Base-by-base conservation (phyloP, 2,113 vertebrate genomes). In the Aramus guarauna region DNA sequence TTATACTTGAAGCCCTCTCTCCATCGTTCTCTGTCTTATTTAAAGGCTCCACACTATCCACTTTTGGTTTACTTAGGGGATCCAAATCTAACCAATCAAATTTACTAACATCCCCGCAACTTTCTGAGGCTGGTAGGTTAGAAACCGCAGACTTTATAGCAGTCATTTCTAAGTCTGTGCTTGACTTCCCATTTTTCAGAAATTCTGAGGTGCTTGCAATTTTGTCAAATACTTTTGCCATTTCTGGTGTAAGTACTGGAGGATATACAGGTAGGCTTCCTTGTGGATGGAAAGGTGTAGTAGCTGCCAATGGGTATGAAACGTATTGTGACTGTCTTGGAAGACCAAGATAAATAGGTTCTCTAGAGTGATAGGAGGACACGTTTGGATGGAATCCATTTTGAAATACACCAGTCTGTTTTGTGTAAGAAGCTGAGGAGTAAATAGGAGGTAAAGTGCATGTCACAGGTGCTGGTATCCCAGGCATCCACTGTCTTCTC, bases 11-110 rank as follows among this genome's bases (percentile, higher is more conserved):
- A 64, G 96, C 59, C 36, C 47, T 92, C 10, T 95, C 96, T 66
- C 81, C 86, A 58, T 90, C 75, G 47, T 88, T 97, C 53, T 95
- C 96, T 72, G 92, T 11, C 50, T 71, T 85, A 59, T 85, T 93
- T 34, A 97, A 63, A 18, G 90, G 53, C n/a, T 99, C 99, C 76
- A 98, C 96, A 29, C 67, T 96, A 66, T 99, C 99, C 14, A 98
- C 97, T 94, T 98, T 99, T 10, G 98, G 98, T 95, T 99, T 99
- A 82, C 98, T 99, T 43, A 99, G 98, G 15, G 99, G 99, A 98
- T 99, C 99, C 94, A 99, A 98, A 91, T 99, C 99, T 92, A 99
- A 92, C 99, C 99, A 99, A 55, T 99, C 99, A 39, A 99, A 99
- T 93, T 98, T 98, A 96, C 98, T 99, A 39, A 99, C 98, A 83